Conservation (phyloP, 2,113 vertebrate species). For the Oryzias melastigma region DNA sequence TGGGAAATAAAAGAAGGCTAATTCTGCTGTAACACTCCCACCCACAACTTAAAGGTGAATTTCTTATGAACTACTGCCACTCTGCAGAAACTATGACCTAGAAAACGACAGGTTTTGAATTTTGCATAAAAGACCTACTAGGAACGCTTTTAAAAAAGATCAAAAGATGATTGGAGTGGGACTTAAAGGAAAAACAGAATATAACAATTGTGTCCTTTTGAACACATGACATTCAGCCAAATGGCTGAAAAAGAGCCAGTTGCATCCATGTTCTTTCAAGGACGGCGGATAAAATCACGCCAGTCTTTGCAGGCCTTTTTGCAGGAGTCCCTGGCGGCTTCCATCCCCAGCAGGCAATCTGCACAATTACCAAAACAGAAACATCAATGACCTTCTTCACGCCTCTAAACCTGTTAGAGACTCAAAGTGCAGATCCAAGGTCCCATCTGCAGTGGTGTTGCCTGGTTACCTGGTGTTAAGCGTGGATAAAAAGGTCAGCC, state of each 20-base stretch:
- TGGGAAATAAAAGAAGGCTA: no score
- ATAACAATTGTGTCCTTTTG: background rate
- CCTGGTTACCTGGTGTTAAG: constrained; percentile 59
- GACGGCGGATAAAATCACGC: constrained; percentile 15
- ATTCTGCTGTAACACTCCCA: no score
- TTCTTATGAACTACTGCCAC: no score
- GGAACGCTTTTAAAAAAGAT: no score
- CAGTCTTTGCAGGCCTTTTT: background rate
- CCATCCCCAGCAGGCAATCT: constrained; percentile 18
- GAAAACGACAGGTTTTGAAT: no score
- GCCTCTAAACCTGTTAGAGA: constrained; percentile 19
- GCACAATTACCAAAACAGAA: constrained; percentile 35
- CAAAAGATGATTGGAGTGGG: no score
- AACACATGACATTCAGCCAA: background rate
- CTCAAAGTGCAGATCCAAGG: constrained; percentile 32
- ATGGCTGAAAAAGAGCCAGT: background rate
- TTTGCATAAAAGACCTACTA: no score
- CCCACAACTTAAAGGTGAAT: no score
- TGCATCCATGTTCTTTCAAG: constrained; percentile 4
- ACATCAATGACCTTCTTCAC: constrained; percentile 16
- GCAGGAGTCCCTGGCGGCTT: constrained; percentile 5
- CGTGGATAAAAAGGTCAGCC: constrained; percentile 56
- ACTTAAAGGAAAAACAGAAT: constrained; percentile 14
- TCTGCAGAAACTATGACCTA: no score
- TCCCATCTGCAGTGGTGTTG: constrained; percentile 49